Evolutionary conservation across 1,140 invertebrate species (phyloP), one percentile per base, ranked within the genome.

Genomic region (Coptotermes formosanus): DNA sequence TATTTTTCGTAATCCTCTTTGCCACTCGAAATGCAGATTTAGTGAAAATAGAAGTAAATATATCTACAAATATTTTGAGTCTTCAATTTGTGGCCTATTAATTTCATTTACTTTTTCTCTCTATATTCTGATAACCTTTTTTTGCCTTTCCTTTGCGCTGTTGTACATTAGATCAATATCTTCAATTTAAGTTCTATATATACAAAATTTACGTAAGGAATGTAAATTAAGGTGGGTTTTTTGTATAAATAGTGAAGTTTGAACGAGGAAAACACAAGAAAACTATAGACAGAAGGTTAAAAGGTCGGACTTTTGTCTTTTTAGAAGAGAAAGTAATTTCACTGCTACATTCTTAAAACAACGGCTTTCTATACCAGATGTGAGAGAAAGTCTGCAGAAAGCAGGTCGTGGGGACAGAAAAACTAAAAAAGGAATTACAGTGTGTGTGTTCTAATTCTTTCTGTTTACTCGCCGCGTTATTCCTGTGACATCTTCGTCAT

Each of bases 21-120:
- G 64, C n/a, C 64, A 75, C n/a, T 64, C n/a, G 64, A 30, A 75
- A 75, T 75, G 64, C n/a, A 30, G n/a, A 75, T 75, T 75, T 75
- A 75, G 25, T 75, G 64, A 25, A 75, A 4, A n/a, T 9, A n/a
- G n/a, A 75, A 8, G 64, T 75, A 2, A 12, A 30, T 75, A 75
- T 75, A 75, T 30, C 25, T 16, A 75, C 14, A 75, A 7, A 75
- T 75, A 30, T 75, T 30, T 30, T 14, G 1, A 8, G 8, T 75
- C n/a, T n/a, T 75, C 8, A 75, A 75, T 25, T 30, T 75, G 6
- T 0, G 6, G 9, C 0, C 64, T 30, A 25, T 75, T 75, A 25
- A 75, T 75, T 75, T 30, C 25, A 30, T 75, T 30, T 75, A 30
- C 0, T n/a, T 1, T 30, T 25, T 7, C 64, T 30, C 6, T 23